Base-by-base conservation (phyloP, 2,113 vertebrate species). In the Ariopsis seemanni region DNA sequence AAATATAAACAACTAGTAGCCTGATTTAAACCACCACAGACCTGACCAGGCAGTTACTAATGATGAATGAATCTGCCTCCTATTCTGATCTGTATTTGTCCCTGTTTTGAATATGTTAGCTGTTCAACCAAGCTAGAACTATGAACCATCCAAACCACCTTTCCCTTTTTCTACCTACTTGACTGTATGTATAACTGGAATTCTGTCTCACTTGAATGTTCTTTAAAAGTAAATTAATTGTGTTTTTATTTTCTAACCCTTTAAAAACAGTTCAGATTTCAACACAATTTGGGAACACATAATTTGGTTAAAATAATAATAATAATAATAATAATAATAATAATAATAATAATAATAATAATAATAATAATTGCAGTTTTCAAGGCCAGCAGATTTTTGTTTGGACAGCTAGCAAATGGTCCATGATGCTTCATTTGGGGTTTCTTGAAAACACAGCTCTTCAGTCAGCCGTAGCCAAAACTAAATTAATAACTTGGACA, bases 371-470 rank as follows among this genome's bases (percentile, higher is more conserved):
- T 58, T 12, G 58, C 3, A 57, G 50, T 80, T 81, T 82, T 69
- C 77, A 86, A 86, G 78, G 78, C 27, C 27, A 22, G 50, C 8
- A 12, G 85, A 69, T n/a, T 82, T 86, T 72, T 18, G 80, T 50
- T 34, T 58, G 20, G 30, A 18, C 27, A 22, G 18, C 11, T n/a
- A n/a, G 50, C 20, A 63, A 22, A 6, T 34, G 60, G 84, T n/a
- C 25, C 53, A 50, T 2, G 18, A 50, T 79, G 75, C 11, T 77
- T 67, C 48, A 11, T 30, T 5, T 53, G 85, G 62, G 77, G 81
- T 58, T 80, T 81, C 77, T 86, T 5, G 12, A 42, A 48, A 65
- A 63, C n/a, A 42, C 17, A 14, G 48, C 18, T 65, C 20, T 55
- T 65, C 58, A 12, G 57, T 65, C 60, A 79, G 34, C 5, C 17